phyloP scores from a whole-genome alignment of 2,797 vertebrate genomes.

The Pangasius mekongensis region DNA sequence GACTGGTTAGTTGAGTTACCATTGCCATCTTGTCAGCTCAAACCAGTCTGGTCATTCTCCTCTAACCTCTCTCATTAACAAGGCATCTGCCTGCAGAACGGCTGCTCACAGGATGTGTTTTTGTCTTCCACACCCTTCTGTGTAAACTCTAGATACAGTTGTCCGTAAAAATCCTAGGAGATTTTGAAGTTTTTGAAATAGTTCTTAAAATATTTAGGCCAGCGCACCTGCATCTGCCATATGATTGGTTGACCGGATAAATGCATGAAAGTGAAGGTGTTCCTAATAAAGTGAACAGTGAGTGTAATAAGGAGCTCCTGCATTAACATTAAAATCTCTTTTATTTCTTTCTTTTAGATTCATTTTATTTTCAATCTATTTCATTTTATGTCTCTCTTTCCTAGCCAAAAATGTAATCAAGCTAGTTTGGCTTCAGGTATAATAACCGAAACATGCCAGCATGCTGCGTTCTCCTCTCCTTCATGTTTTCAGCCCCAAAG shows the following conservation, averaged over 20 bases:
- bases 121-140: background rate
- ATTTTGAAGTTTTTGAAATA: background rate
- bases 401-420: slow-evolving; percentile 7
- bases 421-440: slow-evolving; percentile 34
- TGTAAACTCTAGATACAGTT: background rate
- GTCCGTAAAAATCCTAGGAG: background rate
- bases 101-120: background rate
- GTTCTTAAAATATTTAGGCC: background rate
- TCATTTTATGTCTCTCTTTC: background rate
- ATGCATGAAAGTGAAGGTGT: background rate
- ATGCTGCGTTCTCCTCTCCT: slow-evolving; percentile 36
- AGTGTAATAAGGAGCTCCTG: slow-evolving; percentile 15
- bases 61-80: background rate
- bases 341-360: slow-evolving; percentile 20
- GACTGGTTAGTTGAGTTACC: background rate
- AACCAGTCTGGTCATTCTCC: background rate
- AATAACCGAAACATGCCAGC: slow-evolving; percentile 35
- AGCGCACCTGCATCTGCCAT: background rate
- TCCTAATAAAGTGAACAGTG: slow-evolving; percentile 1
- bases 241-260: background rate
- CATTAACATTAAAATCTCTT: slow-evolving; percentile 23
- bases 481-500: slow-evolving; percentile 70
- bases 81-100: background rate
- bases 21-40: too few species aligned
- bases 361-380: too few species aligned